These are phyloP conservation scores for Nipponia nippon DNA, from an alignment of 2,113 vertebrate genomes.

Conservation along the genomic window DNA sequence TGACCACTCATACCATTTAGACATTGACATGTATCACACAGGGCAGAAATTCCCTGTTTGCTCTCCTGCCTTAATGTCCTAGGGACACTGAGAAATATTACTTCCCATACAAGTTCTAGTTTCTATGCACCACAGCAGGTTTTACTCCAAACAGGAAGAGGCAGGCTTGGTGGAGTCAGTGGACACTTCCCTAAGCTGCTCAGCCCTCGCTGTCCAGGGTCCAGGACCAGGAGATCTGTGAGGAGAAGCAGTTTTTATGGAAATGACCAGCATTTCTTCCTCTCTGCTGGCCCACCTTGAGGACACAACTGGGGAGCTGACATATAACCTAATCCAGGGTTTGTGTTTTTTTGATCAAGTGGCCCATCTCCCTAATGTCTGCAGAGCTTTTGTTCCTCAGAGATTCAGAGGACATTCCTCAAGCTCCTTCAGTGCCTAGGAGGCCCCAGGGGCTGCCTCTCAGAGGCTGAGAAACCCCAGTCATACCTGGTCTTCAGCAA, in stretches of 20 bases:
- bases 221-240: background rate
- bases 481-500: background rate
- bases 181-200: background rate
- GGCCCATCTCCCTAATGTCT: background rate
- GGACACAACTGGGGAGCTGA: background rate
- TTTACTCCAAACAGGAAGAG: background rate
- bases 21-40: background rate
- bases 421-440: background rate
- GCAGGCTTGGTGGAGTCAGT: background rate
- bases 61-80: background rate
- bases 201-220: background rate
- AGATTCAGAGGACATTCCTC: background rate
- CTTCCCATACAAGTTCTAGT: background rate
- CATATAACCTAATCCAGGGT: background rate
- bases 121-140: background rate
- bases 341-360: background rate
- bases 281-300: background rate
- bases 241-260: background rate
- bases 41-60: background rate
- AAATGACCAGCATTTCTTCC: background rate
- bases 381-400: background rate
- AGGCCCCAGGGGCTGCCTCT: background rate
- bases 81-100: background rate
- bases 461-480: background rate
- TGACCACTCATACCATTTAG: background rate